phyloP scores from a whole-genome alignment of 2,797 vertebrate genomes.

The Trachurus trachurus region DNA sequence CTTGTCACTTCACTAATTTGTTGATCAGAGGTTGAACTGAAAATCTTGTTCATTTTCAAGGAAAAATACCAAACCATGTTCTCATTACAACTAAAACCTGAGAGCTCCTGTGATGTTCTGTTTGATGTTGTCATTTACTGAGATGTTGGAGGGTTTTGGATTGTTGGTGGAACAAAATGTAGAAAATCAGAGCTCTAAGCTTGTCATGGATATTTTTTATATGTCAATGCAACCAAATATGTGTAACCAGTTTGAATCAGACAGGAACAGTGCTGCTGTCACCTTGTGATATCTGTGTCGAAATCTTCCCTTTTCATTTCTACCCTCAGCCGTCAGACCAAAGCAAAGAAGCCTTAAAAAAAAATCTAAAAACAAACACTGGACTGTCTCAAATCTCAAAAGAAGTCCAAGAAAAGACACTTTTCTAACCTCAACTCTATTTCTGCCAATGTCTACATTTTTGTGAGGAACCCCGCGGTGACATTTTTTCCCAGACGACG shows the following conservation, averaged over 20 bases:
- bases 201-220: neutral
- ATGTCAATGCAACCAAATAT: neutral
- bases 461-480: conserved; percentile 36
- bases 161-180: neutral
- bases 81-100: neutral
- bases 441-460: conserved; percentile 3
- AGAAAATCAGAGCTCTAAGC: neutral
- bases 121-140: neutral
- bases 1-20: neutral
- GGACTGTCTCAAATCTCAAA: conserved; percentile 14
- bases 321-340: neutral
- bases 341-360: neutral
- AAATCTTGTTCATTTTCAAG: neutral
- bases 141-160: neutral
- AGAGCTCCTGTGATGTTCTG: too few relatives aligned
- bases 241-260: neutral
- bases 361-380: conserved; percentile 17
- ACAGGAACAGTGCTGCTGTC: neutral
- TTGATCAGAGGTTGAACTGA: neutral
- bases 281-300: neutral
- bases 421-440: conserved; percentile 2
- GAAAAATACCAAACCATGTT: neutral
- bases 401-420: conserved; percentile 9
- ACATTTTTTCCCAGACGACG: conserved; percentile 23
- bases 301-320: conserved; percentile 2